These are phyloP conservation scores for Eristalis arbustorum DNA, from an alignment of 2,888 invertebrate genomes.

Conservation along the genomic window DNA sequence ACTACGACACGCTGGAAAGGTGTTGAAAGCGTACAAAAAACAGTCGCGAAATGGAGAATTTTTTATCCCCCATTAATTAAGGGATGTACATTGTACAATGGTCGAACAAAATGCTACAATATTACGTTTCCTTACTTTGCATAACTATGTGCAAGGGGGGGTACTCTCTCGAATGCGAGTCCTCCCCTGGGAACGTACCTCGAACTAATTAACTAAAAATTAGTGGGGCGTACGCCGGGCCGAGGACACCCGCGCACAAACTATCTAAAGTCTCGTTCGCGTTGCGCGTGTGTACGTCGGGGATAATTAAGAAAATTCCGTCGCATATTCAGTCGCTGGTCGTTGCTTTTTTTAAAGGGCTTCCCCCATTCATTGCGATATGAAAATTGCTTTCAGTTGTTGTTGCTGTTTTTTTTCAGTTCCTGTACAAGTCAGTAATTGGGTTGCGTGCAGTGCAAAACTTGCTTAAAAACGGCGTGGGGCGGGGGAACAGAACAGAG, in stretches of 20 bases:
- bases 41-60: neutral
- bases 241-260: slow-evolving; percentile 7
- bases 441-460: slow-evolving; percentile 55
- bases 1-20: neutral
- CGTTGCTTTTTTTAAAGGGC: neutral
- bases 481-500: neutral
- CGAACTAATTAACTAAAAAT: slow-evolving; percentile 57
- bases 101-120: slow-evolving; percentile 12
- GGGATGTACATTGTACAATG: neutral
- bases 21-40: slow-evolving; percentile 12
- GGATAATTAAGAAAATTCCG: slow-evolving; percentile 58
- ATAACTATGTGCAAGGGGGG: slow-evolving; percentile 14
- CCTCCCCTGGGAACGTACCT: slow-evolving; percentile 19
- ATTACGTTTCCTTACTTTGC: slow-evolving; percentile 34
- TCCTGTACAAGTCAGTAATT: slow-evolving; percentile 47
- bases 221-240: neutral
- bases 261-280: slow-evolving; percentile 6
- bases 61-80: slow-evolving; percentile 23
- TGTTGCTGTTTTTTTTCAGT: neutral
- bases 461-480: slow-evolving; percentile 10
- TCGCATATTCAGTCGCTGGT: slow-evolving; percentile 27
- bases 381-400: neutral
- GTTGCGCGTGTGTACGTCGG: slow-evolving; percentile 6
- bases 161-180: neutral
- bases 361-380: slow-evolving; percentile 14